Conservation (phyloP, 2,797 vertebrate genomes). For the Erethizon dorsatum region DNA sequence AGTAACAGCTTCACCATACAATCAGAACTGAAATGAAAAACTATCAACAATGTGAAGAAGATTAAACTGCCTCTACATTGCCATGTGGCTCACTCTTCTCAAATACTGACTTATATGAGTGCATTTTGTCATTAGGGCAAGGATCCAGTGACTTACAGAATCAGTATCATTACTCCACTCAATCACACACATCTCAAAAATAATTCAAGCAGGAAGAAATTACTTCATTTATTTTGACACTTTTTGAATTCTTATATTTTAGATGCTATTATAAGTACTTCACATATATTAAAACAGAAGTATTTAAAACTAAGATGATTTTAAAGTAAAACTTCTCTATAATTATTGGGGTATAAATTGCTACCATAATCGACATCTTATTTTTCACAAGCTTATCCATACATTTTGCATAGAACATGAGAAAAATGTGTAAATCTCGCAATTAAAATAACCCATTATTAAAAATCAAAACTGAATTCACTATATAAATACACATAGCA, state of each 20-base stretch:
- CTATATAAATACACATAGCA: neutral
- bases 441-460: conserved; percentile 36
- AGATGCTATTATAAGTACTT: neutral
- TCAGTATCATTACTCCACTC: neutral
- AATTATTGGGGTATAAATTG: neutral
- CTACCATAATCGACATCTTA: neutral
- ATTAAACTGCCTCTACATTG: neutral
- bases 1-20: neutral
- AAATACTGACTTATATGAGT: neutral
- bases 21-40: conserved; percentile 45
- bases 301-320: conserved; percentile 11
- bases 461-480: conserved; percentile 10
- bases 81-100: neutral
- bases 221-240: conserved; percentile 12
- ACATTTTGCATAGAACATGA: neutral
- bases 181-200: neutral
- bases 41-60: neutral
- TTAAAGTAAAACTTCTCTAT: conserved; percentile 31
- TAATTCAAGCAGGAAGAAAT: neutral
- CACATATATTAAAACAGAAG: neutral
- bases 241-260: neutral
- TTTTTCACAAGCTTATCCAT: neutral
- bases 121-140: neutral
- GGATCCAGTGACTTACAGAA: neutral
- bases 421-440: conserved; percentile 14